phyloP scores from a whole-genome alignment of 2,888 invertebrate genomes.

The Agelastica alni region DNA sequence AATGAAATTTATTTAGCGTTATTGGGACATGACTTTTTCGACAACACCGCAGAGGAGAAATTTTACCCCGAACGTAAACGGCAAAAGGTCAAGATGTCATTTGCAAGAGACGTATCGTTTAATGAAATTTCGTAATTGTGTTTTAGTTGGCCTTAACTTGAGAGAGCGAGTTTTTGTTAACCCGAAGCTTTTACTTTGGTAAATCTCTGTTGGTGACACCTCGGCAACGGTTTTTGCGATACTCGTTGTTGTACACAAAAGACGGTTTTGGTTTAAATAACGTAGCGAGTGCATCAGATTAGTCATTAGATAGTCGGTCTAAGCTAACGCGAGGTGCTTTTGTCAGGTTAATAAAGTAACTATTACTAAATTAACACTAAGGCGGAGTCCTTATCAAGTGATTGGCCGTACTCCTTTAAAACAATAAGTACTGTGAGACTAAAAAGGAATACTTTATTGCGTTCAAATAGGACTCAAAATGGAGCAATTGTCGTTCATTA shows the following conservation, averaged over 20 bases:
- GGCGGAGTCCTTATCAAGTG: too few species aligned
- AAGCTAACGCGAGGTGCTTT: too few species aligned
- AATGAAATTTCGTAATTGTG: conserved; percentile 33
- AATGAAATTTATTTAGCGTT: too few species aligned
- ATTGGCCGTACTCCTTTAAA: too few species aligned
- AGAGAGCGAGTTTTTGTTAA: conserved; percentile 26
- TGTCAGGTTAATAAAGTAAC: too few species aligned
- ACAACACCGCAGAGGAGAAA: background rate
- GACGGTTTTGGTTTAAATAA: conserved; percentile 9
- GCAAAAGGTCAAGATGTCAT: conserved; percentile 32
- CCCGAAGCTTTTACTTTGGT: conserved; percentile 22
- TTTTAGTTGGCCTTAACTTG: conserved; percentile 28
- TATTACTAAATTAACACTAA: too few species aligned
- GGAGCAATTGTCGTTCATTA: too few species aligned
- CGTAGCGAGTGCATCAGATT: background rate
- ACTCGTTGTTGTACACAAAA: background rate
- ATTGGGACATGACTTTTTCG: too few species aligned
- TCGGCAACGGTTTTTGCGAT: conserved; percentile 18
- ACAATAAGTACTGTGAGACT: too few species aligned
- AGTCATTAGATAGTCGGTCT: too few species aligned
- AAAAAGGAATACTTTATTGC: too few species aligned
- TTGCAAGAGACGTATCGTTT: conserved; percentile 28
- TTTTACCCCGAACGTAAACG: background rate
- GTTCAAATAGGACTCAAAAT: too few species aligned
- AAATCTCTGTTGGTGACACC: conserved; percentile 28